phyloP scores from a whole-genome alignment of 2,797 vertebrate species.

The Caiman crocodilus region DNA sequence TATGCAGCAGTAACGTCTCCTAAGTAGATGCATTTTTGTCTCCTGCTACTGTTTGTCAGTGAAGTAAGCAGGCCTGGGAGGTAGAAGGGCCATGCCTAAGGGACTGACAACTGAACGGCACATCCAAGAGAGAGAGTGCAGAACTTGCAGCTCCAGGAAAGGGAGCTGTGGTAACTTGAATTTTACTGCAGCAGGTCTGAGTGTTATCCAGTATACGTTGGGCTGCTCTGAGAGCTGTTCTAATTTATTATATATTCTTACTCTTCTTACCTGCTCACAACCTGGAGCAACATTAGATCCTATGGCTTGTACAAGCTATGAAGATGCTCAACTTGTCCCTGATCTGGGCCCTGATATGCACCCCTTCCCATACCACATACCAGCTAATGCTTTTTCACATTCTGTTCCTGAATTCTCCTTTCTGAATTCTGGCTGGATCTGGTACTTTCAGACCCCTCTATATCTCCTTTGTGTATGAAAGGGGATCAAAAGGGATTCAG shows the following conservation, averaged over 20 bases:
- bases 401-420: not conserved
- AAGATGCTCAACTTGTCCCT: not conserved
- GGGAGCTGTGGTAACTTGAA: not conserved
- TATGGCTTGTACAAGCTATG: not conserved
- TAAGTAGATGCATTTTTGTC: not conserved
- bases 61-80: not conserved
- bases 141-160: not conserved
- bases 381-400: not conserved
- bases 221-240: not conserved
- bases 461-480: fast-evolving
- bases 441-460: not conserved
- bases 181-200: not conserved
- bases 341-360: not conserved
- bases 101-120: not conserved
- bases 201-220: not conserved
- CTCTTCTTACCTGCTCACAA: not conserved
- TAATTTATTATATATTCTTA: not conserved
- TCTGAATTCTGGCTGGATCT: no score
- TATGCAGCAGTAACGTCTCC: not conserved
- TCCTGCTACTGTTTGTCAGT: not conserved
- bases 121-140: not conserved
- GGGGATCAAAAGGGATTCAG: not conserved
- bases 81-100: not conserved
- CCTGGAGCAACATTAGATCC: not conserved
- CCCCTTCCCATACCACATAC: not conserved